Percentiles rank a stretch among this genome's conserved stretches.
Conservation (phyloP, 1,140 invertebrate genomes). For the Rhynchophorus ferrugineus region DNA sequence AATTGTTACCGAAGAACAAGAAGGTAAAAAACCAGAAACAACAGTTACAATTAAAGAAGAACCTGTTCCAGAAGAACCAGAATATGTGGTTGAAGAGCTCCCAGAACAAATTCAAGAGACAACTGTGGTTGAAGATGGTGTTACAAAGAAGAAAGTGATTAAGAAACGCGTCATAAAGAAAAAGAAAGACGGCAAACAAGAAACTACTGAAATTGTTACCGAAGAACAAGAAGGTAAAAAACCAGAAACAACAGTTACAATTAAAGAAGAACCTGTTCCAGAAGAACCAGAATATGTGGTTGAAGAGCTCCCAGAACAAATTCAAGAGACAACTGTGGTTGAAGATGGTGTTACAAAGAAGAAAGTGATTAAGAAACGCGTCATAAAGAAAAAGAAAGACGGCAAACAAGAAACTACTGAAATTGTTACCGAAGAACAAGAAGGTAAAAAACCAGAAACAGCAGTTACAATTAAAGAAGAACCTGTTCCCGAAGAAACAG, state of each 20-base stretch:
- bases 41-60: slow-evolving; percentile 37
- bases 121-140: slow-evolving; percentile 28
- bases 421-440: slow-evolving; percentile 37
- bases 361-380: slow-evolving; percentile 32
- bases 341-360: slow-evolving; percentile 33
- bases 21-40: slow-evolving; percentile 39
- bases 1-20: slow-evolving; percentile 37
- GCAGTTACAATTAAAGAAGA: slow-evolving; percentile 37
- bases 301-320: slow-evolving; percentile 36
- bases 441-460: slow-evolving; percentile 39
- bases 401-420: slow-evolving; percentile 36
- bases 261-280: slow-evolving; percentile 31
- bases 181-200: slow-evolving; percentile 35
- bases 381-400: slow-evolving; percentile 37
- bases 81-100: slow-evolving; percentile 34
- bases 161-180: slow-evolving; percentile 36
- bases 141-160: slow-evolving; percentile 29
- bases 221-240: slow-evolving; percentile 38
- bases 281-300: slow-evolving; percentile 13
- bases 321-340: slow-evolving; percentile 28
- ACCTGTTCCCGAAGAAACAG: slow-evolving; percentile 24
- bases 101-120: slow-evolving; percentile 29
- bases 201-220: slow-evolving; percentile 35
- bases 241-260: slow-evolving; percentile 35
- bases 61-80: slow-evolving; percentile 24